phyloP scores from a whole-genome alignment of 1,140 invertebrate species.

The Oreohelix idahoensis region DNA sequence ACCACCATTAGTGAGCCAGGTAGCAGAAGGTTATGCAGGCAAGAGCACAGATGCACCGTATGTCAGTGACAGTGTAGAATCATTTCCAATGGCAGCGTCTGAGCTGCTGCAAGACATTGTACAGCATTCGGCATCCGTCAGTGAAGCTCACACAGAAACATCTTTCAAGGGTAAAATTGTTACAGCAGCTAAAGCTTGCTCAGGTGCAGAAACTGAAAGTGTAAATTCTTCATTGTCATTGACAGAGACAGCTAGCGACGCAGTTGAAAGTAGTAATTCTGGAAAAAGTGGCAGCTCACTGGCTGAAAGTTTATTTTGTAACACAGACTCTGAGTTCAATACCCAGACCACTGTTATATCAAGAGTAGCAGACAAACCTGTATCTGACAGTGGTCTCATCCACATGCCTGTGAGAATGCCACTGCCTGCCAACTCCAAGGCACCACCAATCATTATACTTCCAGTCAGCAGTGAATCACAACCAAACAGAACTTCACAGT shows the following conservation, averaged over 20 bases:
- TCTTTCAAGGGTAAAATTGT: not conserved
- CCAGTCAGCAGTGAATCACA: not conserved
- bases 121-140: not conserved
- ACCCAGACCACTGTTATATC: not conserved
- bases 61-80: not conserved
- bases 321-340: not conserved
- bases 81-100: not conserved
- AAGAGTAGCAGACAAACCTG: not conserved
- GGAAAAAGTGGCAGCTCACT: not conserved
- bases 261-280: not conserved
- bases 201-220: not conserved
- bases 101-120: not conserved
- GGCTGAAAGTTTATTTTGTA: not conserved
- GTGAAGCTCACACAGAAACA: not conserved
- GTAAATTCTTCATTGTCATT: not conserved
- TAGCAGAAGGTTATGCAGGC: not conserved
- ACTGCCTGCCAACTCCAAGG: not conserved
- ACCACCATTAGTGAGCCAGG: not conserved
- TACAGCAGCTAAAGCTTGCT: not conserved
- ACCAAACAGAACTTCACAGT: not conserved
- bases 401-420: not conserved
- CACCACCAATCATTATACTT: not conserved
- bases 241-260: not conserved
- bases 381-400: not conserved
- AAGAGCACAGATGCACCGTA: not conserved